Evolutionary conservation across 1,140 invertebrate species (phyloP), one percentile per base, ranked within the genome.

Genomic region (Dreissena polymorpha): DNA sequence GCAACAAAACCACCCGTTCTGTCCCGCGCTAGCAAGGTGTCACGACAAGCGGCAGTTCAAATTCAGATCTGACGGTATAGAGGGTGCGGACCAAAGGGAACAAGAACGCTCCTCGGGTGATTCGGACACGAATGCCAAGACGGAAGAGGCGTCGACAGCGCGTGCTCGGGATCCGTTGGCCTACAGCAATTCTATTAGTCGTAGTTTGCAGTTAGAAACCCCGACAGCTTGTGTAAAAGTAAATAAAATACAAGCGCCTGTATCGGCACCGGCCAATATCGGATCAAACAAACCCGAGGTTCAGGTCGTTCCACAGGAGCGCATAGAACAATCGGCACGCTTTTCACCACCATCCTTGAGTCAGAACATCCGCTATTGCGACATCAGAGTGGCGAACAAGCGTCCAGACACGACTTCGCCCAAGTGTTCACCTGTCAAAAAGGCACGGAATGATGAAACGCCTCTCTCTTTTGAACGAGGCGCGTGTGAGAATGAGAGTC

Each of bases 41-140:
- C 99, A 99, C 94, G 98, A 99, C 92, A 99, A 99, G 93, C 95
- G 98, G 89, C 98, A 99, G 93, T 99, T 99, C 93, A 99, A 99
- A 93, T 99, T 99, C 65, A 60, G 57, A 23, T 60, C 57, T n/a
- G 49, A 51, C 1, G 6, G 49, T 27, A 12, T 12, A n/a, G 21
- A 18, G 3, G 57, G 2, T n/a, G 21, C 57, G 57, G 16, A 18
- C 16, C 57, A 60, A 23, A 18, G 12, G 6, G 21, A 23, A 23
- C 16, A 23, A n/a, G 3, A 60, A 60, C 2, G 3, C 39, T 39
- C 39, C 39, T 39, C 39, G 39, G 39, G 39, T 8, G 39, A 39
- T 39, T 39, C 39, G 39, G 57, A 60, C 21, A 12, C 57, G 21
- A 60, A n/a, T 18, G 3, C 3, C 16, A 60, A 60, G 21, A 60